A percentile compares a stretch with the other conserved stretches of the same genome.
Conservation (phyloP, 1,140 invertebrate genomes). For the Drosophila busckii region DNA sequence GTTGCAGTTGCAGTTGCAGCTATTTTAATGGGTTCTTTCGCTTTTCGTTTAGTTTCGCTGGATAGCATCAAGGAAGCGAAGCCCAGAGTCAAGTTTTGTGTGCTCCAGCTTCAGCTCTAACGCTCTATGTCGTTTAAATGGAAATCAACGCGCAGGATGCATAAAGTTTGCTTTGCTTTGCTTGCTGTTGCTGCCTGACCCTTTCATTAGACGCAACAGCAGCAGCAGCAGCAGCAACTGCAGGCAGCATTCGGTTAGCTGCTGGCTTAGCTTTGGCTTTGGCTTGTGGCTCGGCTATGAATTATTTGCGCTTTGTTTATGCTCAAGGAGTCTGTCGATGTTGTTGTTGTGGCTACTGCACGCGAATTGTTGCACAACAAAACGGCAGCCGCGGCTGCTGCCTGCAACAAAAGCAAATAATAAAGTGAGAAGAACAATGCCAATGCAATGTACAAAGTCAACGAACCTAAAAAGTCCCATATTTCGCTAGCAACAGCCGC, state of each 20-base stretch:
- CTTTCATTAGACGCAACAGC: no score
- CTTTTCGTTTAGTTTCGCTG: constrained; percentile 53
- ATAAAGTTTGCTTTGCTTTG: constrained; percentile 73
- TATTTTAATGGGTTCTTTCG: constrained; percentile 77
- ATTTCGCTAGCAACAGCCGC: constrained; percentile 56
- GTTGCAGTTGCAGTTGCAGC: constrained; percentile 36
- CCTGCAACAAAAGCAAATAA: constrained; percentile 75
- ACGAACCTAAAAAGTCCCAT: constrained; percentile 76
- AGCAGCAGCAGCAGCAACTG: constrained; percentile 4
- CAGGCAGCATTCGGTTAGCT: constrained; percentile 6
- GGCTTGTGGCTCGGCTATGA: constrained; percentile 45
- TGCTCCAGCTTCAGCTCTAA: constrained; percentile 43
- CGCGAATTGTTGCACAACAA: constrained; percentile 62
- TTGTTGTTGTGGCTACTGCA: constrained; percentile 59
- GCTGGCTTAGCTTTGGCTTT: constrained; percentile 18
- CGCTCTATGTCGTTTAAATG: constrained; percentile 76
- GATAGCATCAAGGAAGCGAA: constrained; percentile 75
- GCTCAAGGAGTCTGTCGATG: constrained; percentile 28
- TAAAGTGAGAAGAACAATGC: constrained; percentile 77
- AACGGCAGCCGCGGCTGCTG: constrained; percentile 26
- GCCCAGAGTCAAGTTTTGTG: no score
- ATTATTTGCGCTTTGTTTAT: constrained; percentile 75
- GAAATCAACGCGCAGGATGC: constrained; percentile 76
- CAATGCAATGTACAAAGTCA: constrained; percentile 73
- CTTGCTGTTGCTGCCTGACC: constrained; percentile 28